phyloP scores from a whole-genome alignment of 2,113 vertebrate genomes.

The Neofelis nebulosa region DNA sequence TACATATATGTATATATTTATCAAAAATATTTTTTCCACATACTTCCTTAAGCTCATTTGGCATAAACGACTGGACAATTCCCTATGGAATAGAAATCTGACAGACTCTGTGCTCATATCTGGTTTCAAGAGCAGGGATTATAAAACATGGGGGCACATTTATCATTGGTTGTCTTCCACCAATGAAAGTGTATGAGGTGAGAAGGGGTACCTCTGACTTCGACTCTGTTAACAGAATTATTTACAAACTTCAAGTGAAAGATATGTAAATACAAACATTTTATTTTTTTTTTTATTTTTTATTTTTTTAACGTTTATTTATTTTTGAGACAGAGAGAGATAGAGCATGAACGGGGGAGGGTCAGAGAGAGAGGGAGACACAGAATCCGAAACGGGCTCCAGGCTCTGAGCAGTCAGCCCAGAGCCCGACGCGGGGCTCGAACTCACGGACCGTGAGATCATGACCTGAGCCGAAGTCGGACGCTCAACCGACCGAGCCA shows the following conservation, averaged over 20 bases:
- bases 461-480: no score
- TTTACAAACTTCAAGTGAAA: neutral
- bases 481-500: no score
- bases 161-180: neutral
- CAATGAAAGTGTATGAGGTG: neutral
- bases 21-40: neutral
- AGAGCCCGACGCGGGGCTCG: no score
- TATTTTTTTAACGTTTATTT: no score
- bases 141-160: neutral
- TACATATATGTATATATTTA: neutral
- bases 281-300: neutral
- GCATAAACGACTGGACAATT: neutral
- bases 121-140: conserved; percentile 35
- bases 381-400: no score
- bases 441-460: no score
- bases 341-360: no score
- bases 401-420: no score
- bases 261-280: neutral
- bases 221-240: neutral
- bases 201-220: neutral
- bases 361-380: no score
- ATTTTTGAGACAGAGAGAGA: no score
- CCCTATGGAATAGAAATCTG: neutral
- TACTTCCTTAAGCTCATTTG: neutral
- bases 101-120: neutral